Percentiles rank a stretch among this genome's conserved stretches.
Conservation (phyloP, 2,797 vertebrate genomes). For the Gastrophryne carolinensis region DNA sequence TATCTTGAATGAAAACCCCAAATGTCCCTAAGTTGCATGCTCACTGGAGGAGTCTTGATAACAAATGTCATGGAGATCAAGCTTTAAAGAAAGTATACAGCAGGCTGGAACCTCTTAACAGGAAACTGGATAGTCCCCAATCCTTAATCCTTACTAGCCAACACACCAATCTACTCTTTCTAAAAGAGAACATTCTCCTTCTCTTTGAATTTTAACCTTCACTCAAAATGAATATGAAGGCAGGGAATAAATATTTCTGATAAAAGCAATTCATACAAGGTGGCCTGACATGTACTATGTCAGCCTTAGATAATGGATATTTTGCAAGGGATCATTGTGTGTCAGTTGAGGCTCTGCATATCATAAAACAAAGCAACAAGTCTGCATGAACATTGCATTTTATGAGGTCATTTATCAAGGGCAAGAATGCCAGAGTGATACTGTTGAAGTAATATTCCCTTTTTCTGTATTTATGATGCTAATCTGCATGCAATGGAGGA, state of each 20-base stretch:
- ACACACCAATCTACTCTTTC: slow-evolving; percentile 40
- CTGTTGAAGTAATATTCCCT: slow-evolving; percentile 47
- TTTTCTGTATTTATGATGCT: slow-evolving; percentile 51
- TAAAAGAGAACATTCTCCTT: slow-evolving; percentile 33
- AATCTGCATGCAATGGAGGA: slow-evolving; percentile 45
- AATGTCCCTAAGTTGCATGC: not conserved
- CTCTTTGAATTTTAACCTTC: slow-evolving; percentile 23
- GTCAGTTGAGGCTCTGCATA: slow-evolving; percentile 46
- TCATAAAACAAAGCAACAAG: slow-evolving; percentile 52
- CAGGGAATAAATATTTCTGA: slow-evolving; percentile 43
- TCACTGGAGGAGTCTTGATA: not conserved
- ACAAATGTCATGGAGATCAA: not conserved
- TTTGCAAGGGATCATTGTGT: slow-evolving; percentile 51
- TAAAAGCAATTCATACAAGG: slow-evolving; percentile 43
- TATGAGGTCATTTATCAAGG: slow-evolving; percentile 54
- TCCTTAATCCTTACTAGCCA: slow-evolving; percentile 5
- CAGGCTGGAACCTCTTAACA: not conserved
- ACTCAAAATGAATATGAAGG: slow-evolving; percentile 28
- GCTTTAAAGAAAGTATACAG: not conserved
- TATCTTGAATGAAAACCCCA: not conserved
- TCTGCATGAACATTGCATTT: slow-evolving; percentile 49
- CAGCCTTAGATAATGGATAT: slow-evolving; percentile 51
- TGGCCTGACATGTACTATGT: slow-evolving; percentile 47
- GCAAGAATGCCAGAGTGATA: slow-evolving; percentile 46
- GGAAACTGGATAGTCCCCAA: not conserved